Evolutionary conservation across 2,113 vertebrate species (phyloP).

Genomic region (Scomber japonicus): DNA sequence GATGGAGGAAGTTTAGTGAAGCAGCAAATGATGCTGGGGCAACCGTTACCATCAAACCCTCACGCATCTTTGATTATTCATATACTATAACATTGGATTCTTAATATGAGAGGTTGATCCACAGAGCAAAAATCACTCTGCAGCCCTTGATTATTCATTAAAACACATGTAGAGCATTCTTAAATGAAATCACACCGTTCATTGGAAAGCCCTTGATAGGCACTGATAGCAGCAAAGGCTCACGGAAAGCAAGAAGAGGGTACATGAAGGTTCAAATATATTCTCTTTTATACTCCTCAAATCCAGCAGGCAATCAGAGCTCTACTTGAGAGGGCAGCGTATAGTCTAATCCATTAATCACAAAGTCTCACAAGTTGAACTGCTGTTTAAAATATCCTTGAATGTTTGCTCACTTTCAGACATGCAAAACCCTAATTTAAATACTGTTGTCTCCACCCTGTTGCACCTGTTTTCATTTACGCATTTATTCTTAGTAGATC

Average conservation of each 20-base stretch:
- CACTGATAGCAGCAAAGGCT: constrained; percentile 3
- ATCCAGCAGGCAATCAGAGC: constrained; percentile 42
- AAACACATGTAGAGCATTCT: constrained; percentile 49
- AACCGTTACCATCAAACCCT: constrained; percentile 47
- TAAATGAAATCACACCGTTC: constrained; percentile 38
- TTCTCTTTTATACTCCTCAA: constrained; percentile 25
- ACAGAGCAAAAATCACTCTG: constrained; percentile 44
- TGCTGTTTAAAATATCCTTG: constrained; percentile 39
- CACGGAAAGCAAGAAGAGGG: background rate
- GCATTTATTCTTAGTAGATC: no score
- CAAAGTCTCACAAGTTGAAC: constrained; percentile 4
- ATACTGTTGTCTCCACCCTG: no score
- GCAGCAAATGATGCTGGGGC: constrained; percentile 58
- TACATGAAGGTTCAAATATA: constrained; percentile 12
- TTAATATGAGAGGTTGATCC: constrained; percentile 31
- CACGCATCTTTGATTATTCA: constrained; percentile 61
- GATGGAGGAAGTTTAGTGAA: constrained; percentile 58
- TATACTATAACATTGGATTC: constrained; percentile 30
- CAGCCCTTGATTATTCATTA: constrained; percentile 65
- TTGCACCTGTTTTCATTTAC: no score
- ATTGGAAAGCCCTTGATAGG: constrained; percentile 29
- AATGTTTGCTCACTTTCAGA: constrained; percentile 36
- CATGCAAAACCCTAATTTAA: no score
- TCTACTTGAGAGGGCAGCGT: constrained; percentile 9
- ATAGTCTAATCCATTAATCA: constrained; percentile 38